A percentile compares a stretch with the other conserved stretches of the same genome.
phyloP scores from a whole-genome alignment of 1,140 invertebrate species.

The Ips typographus region DNA sequence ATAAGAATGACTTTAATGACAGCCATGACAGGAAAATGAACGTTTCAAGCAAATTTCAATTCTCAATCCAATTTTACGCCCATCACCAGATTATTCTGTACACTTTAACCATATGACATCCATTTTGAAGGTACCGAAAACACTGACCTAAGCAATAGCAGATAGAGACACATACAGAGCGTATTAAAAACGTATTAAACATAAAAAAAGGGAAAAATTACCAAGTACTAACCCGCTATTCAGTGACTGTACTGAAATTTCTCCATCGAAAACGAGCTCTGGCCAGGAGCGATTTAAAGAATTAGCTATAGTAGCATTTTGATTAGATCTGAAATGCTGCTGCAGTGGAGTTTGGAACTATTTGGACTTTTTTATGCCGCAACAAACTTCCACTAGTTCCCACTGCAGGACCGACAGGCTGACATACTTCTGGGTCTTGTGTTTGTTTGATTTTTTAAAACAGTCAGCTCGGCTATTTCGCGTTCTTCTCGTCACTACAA shows the following conservation, averaged over 20 bases:
- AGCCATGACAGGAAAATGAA: too few species aligned
- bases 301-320: slow-evolving; percentile 48
- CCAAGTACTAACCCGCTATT: too few species aligned
- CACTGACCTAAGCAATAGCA: too few species aligned
- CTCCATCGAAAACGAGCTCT: slow-evolving; percentile 23
- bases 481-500: slow-evolving; percentile 5
- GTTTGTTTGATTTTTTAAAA: background rate
- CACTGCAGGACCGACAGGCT: slow-evolving; percentile 52
- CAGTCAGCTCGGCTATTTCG: slow-evolving; percentile 29
- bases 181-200: too few species aligned
- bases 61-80: too few species aligned
- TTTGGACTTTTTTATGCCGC: background rate
- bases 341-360: slow-evolving; percentile 41
- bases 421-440: slow-evolving; percentile 37
- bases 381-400: slow-evolving; percentile 23
- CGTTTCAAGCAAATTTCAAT: too few species aligned
- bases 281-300: slow-evolving; percentile 36
- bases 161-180: too few species aligned
- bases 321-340: slow-evolving; percentile 41
- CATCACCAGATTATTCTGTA: too few species aligned
- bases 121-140: too few species aligned
- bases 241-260: slow-evolving; percentile 6
- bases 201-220: too few species aligned
- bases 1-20: too few species aligned
- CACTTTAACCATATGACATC: too few species aligned